phyloP scores from a whole-genome alignment of 2,888 invertebrate genomes.

The Ceratothoa steindachneri region DNA sequence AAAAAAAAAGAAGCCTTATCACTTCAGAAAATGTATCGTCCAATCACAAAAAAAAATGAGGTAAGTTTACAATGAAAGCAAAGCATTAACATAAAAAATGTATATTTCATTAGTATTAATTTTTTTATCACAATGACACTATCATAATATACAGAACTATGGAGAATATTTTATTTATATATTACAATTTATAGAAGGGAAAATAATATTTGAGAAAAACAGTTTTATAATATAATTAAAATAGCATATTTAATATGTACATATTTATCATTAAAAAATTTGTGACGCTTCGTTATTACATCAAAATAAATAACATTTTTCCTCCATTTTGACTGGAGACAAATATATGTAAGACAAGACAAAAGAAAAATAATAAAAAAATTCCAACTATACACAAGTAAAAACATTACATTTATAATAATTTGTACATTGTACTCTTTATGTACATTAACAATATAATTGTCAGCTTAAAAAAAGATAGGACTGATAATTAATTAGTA shows the following conservation, averaged over 20 bases:
- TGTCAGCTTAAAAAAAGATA: background rate
- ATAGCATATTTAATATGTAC: background rate
- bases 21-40: too few species aligned
- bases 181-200: background rate
- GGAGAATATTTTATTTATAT: background rate
- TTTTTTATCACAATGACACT: slow-evolving; percentile 9
- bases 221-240: background rate
- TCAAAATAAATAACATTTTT: background rate
- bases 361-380: background rate
- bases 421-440: slow-evolving; percentile 1
- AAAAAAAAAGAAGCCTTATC: too few species aligned
- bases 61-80: too few species aligned
- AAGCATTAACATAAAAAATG: slow-evolving; percentile 9
- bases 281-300: background rate
- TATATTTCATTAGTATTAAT: slow-evolving; percentile 10
- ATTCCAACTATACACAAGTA: background rate
- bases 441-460: slow-evolving; percentile 4
- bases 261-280: background rate
- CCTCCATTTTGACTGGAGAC: background rate
- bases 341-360: too few species aligned
- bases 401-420: background rate
- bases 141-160: background rate
- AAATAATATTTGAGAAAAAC: background rate
- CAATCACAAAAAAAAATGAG: too few species aligned
- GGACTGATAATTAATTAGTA: background rate